Evolutionary conservation across 2,113 vertebrate genomes (phyloP), one percentile per base, ranked within the genome.

Genomic region (Gobiocypris rarus): DNA sequence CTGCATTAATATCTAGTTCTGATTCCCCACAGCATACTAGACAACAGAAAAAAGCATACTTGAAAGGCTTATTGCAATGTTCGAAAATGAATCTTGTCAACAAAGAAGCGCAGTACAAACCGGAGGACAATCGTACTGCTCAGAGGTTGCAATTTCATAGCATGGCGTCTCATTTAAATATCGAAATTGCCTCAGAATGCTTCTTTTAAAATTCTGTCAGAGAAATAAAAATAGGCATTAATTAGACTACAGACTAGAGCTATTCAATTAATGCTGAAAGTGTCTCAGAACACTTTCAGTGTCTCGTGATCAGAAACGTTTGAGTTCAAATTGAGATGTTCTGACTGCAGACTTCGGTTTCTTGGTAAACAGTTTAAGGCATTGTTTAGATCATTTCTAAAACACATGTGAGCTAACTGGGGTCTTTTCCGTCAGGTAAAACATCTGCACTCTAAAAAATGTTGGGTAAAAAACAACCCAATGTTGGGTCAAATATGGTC

Each of bases 1-100:
- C 24, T 48, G 50, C 38, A 58, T 84, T 34, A 19, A 71, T 34
- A 56, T 43, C 83, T 77, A 4, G 9, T 61, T 61, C 45, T 61
- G 24, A 28, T 52, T 50, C 24, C 73, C 10, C 73, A 17, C 34
- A 74, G 70, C 41, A 7, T 26, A 3, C 41, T 14, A 5, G 69
- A 71, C 22, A 45, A 71, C 38, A 76, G 28, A 76, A 58, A 41
- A 58, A 11, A 15, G 69, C 6, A 71, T 3, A 38, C 50, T 56
- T 22, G 50, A 56, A 31, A 76, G 50, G 26, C 22, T 24, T 45
- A 34, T 67, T 69, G 31, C 45, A 31, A 9, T 28, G 26, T 28
- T 75, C 70, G 28, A 24, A 26, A 48, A 67, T 10, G 8, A 67
- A 67, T 67, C 61, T 17, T 9, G 61, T 65, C 28, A 67, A 38